These are phyloP conservation scores for Drosophila melanosoma DNA, from an alignment of 2,888 invertebrate species.

Conservation along the genomic window DNA sequence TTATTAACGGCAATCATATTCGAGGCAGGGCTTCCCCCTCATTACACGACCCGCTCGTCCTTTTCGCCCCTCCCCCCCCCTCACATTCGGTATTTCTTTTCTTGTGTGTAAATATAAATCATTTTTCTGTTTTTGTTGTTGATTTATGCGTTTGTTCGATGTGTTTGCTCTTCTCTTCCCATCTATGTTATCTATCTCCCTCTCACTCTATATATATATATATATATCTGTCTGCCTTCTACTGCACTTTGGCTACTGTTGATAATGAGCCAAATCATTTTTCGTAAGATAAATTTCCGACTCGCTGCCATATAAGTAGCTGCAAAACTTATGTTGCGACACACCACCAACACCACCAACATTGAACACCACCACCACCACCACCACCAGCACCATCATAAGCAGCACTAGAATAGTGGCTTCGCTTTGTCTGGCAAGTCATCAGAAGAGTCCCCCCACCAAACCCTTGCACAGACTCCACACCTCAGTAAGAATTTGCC, in stretches of 20 bases:
- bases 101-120: constrained; percentile 71
- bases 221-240: constrained; percentile 4
- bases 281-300: constrained; percentile 76
- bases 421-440: constrained; percentile 73
- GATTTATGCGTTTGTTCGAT: constrained; percentile 83
- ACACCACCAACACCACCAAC: constrained; percentile 35
- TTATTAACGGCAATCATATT: constrained; percentile 76
- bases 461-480: constrained; percentile 15
- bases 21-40: constrained; percentile 29
- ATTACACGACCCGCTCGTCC: constrained; percentile 10
- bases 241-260: constrained; percentile 77
- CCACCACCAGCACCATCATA: background rate
- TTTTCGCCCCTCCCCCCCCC: background rate
- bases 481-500: constrained; percentile 60
- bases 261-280: constrained; percentile 81
- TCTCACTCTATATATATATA: constrained; percentile 2
- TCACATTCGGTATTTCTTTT: background rate
- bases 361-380: constrained; percentile 7
- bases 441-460: constrained; percentile 42
- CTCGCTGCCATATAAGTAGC: constrained; percentile 73
- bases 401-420: constrained; percentile 16
- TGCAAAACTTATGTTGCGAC: constrained; percentile 72
- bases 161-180: constrained; percentile 48
- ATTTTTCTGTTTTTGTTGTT: constrained; percentile 83
- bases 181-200: constrained; percentile 11